Conservation (phyloP, 2,113 vertebrate genomes). For the Polypterus bichir region DNA sequence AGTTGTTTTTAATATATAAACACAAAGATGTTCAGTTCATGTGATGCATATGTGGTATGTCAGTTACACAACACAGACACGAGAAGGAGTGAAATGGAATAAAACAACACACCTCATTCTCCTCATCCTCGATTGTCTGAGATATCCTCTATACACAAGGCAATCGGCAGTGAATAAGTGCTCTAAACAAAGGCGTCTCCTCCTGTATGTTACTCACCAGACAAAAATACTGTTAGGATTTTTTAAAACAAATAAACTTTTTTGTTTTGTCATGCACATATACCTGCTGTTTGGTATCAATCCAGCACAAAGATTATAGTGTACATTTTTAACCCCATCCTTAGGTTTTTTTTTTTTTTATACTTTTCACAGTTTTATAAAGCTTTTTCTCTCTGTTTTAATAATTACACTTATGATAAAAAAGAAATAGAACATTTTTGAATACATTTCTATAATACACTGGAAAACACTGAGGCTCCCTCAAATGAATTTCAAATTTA, state of each 20-base stretch:
- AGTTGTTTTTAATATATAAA: too few relatives aligned
- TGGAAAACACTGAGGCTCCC: too few relatives aligned
- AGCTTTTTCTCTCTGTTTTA: conserved; percentile 56
- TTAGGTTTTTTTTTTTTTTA: conserved; percentile 22
- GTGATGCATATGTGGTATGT: too few relatives aligned
- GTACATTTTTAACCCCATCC: conserved; percentile 11
- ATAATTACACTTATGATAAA: conserved; percentile 59
- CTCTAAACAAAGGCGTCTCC: conserved; percentile 49
- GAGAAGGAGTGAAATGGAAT: conserved; percentile 12
- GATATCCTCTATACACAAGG: conserved; percentile 46
- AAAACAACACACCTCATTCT: conserved; percentile 45
- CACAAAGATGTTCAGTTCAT: too few relatives aligned
- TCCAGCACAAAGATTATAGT: conserved; percentile 23
- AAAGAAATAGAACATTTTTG: conserved; percentile 63
- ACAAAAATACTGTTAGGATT: conserved; percentile 25
- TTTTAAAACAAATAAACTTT: conserved; percentile 31
- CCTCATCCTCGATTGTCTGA: conserved; percentile 76
- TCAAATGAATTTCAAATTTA: conserved; percentile 13
- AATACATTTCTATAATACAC: too few relatives aligned
- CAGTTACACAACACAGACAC: too few relatives aligned
- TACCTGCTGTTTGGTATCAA: conserved; percentile 19
- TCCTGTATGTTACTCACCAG: conserved; percentile 16
- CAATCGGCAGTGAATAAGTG: conserved; percentile 60
- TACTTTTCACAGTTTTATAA: conserved; percentile 62
- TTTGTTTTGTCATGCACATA: conserved; percentile 35